phyloP scores from a whole-genome alignment of 2,888 invertebrate genomes.

The Pseudoips prasinana region DNA sequence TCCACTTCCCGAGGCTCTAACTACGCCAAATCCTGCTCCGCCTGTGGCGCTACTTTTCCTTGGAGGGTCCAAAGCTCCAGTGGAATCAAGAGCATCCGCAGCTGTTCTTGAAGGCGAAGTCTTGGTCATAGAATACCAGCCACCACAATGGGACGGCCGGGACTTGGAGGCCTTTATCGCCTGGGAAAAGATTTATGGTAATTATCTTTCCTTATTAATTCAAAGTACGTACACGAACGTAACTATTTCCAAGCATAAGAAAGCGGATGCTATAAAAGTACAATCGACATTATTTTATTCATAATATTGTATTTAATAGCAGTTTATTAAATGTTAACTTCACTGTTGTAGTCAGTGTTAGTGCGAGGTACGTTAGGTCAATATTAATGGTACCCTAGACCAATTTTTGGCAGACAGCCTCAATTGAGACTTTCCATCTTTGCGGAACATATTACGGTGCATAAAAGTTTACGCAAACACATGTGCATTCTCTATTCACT shows the following conservation, averaged over 20 bases:
- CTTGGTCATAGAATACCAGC: conserved; percentile 83
- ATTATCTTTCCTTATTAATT: conserved; percentile 22
- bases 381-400: no score
- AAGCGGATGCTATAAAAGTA: conserved; percentile 7
- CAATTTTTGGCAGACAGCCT: no score
- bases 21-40: conserved; percentile 45
- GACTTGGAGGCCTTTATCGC: conserved; percentile 72
- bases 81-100: conserved; percentile 82
- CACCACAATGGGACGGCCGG: conserved; percentile 78
- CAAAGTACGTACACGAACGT: background rate
- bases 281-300: conserved; percentile 6
- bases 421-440: no score
- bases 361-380: no score
- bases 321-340: conserved; percentile 16
- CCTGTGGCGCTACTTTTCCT: conserved; percentile 78
- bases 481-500: no score
- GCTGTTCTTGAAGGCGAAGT: conserved; percentile 83
- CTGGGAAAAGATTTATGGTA: conserved; percentile 77
- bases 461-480: no score
- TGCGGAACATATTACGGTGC: no score
- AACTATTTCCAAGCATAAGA: conserved; percentile 4
- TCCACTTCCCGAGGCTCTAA: conserved; percentile 46
- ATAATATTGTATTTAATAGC: conserved; percentile 3
- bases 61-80: conserved; percentile 84
- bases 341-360: conserved; percentile 16